Percentiles rank a stretch among this genome's conserved stretches.
phyloP scores from a whole-genome alignment of 2,797 vertebrate species.

The Malacoctenus gilli region DNA sequence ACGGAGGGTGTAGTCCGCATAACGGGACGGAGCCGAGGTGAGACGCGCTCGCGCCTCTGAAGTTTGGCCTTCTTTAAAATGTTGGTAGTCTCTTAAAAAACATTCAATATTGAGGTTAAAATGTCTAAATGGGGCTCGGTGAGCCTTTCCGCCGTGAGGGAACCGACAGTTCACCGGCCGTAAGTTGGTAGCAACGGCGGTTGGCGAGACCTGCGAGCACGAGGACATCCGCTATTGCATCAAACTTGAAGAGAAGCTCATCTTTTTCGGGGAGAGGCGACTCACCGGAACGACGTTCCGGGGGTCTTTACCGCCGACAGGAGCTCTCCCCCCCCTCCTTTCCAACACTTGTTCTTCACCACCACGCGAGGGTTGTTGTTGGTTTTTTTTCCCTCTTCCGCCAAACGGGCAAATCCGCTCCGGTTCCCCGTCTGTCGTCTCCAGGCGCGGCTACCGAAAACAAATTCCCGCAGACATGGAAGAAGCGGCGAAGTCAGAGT shows the following conservation, averaged over 20 bases:
- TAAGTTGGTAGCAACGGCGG: no score
- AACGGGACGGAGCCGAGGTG: slow-evolving; percentile 42
- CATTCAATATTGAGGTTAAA: no score
- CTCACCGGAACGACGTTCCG: slow-evolving; percentile 64
- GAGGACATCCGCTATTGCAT: slow-evolving; percentile 71
- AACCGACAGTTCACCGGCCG: no score
- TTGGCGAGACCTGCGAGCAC: slow-evolving; percentile 40
- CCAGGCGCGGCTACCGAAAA: slow-evolving; percentile 7
- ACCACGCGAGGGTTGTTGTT: no score
- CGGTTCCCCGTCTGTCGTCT: slow-evolving; percentile 2
- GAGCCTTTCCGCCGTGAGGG: no score
- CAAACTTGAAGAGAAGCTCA: slow-evolving; percentile 67
- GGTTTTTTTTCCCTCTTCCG: no score
- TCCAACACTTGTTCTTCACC: no score
- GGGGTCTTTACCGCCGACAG: slow-evolving; percentile 7
- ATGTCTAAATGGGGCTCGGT: no score
- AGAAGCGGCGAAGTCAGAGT: slow-evolving; percentile 54
- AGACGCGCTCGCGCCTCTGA: not conserved
- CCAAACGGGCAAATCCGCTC: no score
- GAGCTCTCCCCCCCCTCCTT: not conserved
- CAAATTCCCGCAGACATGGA: slow-evolving; percentile 51
- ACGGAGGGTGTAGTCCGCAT: slow-evolving; percentile 57
- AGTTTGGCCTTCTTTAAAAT: slow-evolving; percentile 32
- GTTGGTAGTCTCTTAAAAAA: no score
- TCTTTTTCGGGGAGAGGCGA: slow-evolving; percentile 65